These are phyloP conservation scores for Drepana arcuata DNA, from an alignment of 1,140 invertebrate genomes.

Conservation along the genomic window DNA sequence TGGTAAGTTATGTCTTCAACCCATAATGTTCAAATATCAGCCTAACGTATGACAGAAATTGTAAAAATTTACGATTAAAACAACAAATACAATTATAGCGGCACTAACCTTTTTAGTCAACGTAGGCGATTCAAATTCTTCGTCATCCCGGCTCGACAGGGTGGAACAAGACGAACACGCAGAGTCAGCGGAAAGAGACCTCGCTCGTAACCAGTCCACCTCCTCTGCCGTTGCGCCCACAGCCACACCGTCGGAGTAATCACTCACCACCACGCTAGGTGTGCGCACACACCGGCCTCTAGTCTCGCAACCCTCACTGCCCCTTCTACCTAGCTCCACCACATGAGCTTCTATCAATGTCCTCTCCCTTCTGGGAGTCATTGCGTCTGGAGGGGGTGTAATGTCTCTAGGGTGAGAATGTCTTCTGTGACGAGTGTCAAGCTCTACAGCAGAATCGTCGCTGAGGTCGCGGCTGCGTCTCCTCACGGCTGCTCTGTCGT, in stretches of 20 bases:
- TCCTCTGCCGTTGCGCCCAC: slow-evolving; percentile 78
- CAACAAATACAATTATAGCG: slow-evolving; percentile 2
- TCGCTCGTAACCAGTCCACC: slow-evolving; percentile 75
- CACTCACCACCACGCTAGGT: slow-evolving; percentile 87
- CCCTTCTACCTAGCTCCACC: slow-evolving; percentile 49
- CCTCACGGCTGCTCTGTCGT: slow-evolving; percentile 51
- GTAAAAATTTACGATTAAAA: too few relatives aligned
- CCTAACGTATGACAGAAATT: too few relatives aligned
- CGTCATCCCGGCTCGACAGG: slow-evolving; percentile 80
- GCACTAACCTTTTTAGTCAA: slow-evolving; percentile 54
- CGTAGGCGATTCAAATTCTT: slow-evolving; percentile 60
- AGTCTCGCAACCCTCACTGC: slow-evolving; percentile 57
- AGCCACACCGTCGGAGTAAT: slow-evolving; percentile 83
- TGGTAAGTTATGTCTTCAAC: too few relatives aligned
- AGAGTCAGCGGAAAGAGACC: slow-evolving; percentile 73
- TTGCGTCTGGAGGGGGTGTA: slow-evolving; percentile 43
- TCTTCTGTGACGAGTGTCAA: slow-evolving; percentile 42
- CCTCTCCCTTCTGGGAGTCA: slow-evolving; percentile 49
- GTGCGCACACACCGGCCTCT: slow-evolving; percentile 78
- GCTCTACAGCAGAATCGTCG: slow-evolving; percentile 64
- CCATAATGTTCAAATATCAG: too few relatives aligned
- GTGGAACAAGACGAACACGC: slow-evolving; percentile 78
- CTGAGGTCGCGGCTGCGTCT: slow-evolving; percentile 55
- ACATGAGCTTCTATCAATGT: slow-evolving; percentile 64
- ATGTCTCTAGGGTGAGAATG: slow-evolving; percentile 52